Evolutionary conservation across 1,140 invertebrate species (phyloP).

Genomic region (Choristoneura fumiferana): DNA sequence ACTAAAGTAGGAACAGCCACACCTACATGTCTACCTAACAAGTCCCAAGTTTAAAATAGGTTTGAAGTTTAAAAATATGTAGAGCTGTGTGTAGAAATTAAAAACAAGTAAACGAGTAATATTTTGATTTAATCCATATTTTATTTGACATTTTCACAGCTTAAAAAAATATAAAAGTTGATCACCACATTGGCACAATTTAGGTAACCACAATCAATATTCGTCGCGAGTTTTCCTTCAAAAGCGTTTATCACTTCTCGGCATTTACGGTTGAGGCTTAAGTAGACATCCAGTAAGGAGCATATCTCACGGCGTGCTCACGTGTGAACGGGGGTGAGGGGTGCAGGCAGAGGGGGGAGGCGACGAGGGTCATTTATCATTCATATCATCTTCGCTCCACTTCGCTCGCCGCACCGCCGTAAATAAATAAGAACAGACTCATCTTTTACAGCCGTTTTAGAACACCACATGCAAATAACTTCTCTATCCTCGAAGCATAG

Average conservation of each 20-base stretch:
- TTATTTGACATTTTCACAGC: too few relatives aligned
- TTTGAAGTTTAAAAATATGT: too few relatives aligned
- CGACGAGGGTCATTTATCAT: conserved; percentile 76
- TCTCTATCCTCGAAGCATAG: conserved; percentile 26
- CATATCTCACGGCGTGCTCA: conserved; percentile 61
- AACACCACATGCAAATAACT: conserved; percentile 30
- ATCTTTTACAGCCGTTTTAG: conserved; percentile 71
- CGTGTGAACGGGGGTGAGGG: conserved; percentile 56
- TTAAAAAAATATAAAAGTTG: too few relatives aligned
- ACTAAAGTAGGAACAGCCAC: too few relatives aligned
- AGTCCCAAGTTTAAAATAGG: too few relatives aligned
- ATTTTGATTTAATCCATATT: too few relatives aligned
- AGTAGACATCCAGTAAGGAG: conserved; percentile 56
- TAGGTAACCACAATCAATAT: conserved; percentile 44
- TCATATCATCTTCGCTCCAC: conserved; percentile 78
- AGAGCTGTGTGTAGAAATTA: too few relatives aligned
- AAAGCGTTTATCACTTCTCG: conserved; percentile 52
- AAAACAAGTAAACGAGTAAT: too few relatives aligned
- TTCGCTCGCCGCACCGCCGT: conserved; percentile 76
- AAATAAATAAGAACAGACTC: conserved; percentile 78
- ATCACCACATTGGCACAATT: conserved; percentile 20
- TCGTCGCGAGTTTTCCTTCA: conserved; percentile 47
- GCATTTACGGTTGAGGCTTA: conserved; percentile 47
- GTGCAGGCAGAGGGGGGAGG: conserved; percentile 29
- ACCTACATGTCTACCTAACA: too few relatives aligned